Percentiles rank a stretch among this genome's conserved stretches.
These are phyloP conservation scores for Calyptommatus sinebrachiatus DNA, from an alignment of 2,113 vertebrate species.

Conservation along the genomic window DNA sequence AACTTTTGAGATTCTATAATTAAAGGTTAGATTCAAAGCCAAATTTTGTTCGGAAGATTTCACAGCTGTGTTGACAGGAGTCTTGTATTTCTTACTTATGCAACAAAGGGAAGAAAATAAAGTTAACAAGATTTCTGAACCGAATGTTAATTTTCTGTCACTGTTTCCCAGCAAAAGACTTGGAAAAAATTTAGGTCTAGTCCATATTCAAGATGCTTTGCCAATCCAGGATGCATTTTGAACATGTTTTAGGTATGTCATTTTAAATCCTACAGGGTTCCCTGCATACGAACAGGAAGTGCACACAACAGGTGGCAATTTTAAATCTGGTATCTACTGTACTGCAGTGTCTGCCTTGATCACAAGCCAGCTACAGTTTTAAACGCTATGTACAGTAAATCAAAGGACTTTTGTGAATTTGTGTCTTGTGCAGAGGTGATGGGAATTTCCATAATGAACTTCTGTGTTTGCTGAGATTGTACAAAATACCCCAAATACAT, in stretches of 20 bases:
- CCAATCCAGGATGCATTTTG: background rate
- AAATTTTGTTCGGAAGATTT: background rate
- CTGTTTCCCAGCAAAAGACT: background rate
- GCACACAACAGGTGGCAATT: background rate
- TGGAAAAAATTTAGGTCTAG: background rate
- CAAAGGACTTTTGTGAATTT: background rate
- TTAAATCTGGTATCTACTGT: background rate
- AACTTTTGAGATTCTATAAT: background rate
- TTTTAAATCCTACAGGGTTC: background rate
- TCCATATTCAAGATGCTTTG: background rate
- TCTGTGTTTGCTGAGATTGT: no score
- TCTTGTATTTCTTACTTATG: background rate
- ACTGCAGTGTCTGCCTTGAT: background rate
- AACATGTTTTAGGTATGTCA: background rate
- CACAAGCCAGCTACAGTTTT: constrained; percentile 2
- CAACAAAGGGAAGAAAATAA: background rate
- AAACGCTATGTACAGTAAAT: background rate
- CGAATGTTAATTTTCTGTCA: background rate
- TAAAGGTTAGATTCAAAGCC: background rate
- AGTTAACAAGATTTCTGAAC: background rate
- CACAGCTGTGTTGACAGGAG: background rate
- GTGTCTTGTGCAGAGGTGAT: background rate
- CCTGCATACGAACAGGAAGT: background rate
- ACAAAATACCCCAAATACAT: no score
- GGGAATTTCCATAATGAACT: no score